Evolutionary conservation across 2,113 vertebrate species (phyloP).

Genomic region (Caracal caracal): DNA sequence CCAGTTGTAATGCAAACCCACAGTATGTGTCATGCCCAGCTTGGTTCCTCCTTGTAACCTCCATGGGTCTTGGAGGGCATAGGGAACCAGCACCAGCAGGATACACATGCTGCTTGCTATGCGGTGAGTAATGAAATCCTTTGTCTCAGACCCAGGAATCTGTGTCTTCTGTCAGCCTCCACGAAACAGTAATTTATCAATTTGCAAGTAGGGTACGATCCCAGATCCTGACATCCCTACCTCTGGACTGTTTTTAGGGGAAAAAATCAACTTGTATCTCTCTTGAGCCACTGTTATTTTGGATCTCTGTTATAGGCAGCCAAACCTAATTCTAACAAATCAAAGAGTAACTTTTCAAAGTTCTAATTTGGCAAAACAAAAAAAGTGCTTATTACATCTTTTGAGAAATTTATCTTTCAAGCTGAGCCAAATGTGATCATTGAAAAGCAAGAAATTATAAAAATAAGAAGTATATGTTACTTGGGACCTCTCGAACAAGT

Average conservation of each 20-base stretch:
- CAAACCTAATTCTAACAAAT: not conserved
- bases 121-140: not conserved
- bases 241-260: not conserved
- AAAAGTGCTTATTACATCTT: not conserved
- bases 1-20: not conserved
- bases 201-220: not conserved
- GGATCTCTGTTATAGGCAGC: not conserved
- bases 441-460: constrained; percentile 31
- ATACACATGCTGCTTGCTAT: not conserved
- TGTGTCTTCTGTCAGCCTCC: not conserved
- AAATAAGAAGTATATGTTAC: not conserved
- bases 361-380: not conserved
- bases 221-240: not conserved
- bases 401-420: not conserved
- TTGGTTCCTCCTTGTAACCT: not conserved
- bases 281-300: not conserved
- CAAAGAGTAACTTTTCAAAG: constrained; percentile 35
- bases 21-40: not conserved
- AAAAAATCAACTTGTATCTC: not conserved
- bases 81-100: not conserved
- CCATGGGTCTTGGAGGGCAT: not conserved
- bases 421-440: not conserved
- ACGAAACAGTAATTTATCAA: not conserved
- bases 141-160: not conserved
- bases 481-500: not conserved